phyloP scores from a whole-genome alignment of 2,888 invertebrate species.

The Clunio marinus region DNA sequence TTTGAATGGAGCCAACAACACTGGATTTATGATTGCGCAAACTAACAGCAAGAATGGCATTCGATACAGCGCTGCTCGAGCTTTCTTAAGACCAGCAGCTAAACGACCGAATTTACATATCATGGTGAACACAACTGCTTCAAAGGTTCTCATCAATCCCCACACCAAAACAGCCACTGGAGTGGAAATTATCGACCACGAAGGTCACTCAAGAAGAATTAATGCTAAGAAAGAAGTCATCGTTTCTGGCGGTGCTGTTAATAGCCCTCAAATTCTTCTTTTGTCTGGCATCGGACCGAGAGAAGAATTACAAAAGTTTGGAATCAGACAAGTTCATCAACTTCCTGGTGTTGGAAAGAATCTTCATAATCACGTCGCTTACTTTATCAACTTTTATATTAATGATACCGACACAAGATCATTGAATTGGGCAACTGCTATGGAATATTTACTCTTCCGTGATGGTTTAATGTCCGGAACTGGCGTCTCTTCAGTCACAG shows the following conservation, averaged over 20 bases:
- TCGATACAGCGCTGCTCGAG: conserved; percentile 73
- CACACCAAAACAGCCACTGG: conserved; percentile 70
- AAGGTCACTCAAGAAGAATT: conserved; percentile 57
- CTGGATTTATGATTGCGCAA: conserved; percentile 84
- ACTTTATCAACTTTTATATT: conserved; percentile 71
- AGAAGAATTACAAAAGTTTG: conserved; percentile 60
- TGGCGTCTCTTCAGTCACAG: conserved; percentile 52
- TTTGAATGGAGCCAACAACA: conserved; percentile 72
- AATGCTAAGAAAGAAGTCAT: conserved; percentile 80
- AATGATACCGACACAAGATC: conserved; percentile 81
- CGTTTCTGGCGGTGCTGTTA: conserved; percentile 75
- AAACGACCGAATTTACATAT: conserved; percentile 74
- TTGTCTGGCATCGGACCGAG: conserved; percentile 84
- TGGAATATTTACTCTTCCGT: conserved; percentile 83
- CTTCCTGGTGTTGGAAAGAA: conserved; percentile 72
- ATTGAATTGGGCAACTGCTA: conserved; percentile 87
- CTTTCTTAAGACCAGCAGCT: conserved; percentile 75
- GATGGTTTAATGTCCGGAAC: conserved; percentile 88
- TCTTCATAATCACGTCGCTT: conserved; percentile 81
- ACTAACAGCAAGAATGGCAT: conserved; percentile 84
- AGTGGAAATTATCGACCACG: conserved; percentile 58
- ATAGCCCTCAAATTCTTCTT: conserved; percentile 87
- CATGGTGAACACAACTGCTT: conserved; percentile 75
- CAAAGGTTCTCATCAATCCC: conserved; percentile 70
- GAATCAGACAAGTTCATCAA: conserved; percentile 59